Conservation (phyloP, 2,888 invertebrate genomes). For the Ophonus ardosiacus region DNA sequence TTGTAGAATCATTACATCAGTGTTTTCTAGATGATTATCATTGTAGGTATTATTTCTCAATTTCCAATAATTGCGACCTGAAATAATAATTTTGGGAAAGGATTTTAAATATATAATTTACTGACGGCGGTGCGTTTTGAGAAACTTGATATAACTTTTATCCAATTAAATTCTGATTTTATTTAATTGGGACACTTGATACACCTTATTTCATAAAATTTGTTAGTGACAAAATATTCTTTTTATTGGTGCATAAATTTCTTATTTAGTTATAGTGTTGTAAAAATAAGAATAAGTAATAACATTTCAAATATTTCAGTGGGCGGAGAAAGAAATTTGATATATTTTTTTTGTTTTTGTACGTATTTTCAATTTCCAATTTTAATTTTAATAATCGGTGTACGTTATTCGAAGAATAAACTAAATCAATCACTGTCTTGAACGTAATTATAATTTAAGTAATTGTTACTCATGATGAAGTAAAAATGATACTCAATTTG, state of each 20-base stretch:
- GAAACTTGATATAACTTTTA: conserved; percentile 45
- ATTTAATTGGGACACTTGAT: conserved; percentile 49
- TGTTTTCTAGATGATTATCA: neutral
- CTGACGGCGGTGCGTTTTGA: conserved; percentile 17
- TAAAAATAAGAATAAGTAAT: neutral
- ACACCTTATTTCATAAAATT: neutral
- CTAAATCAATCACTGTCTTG: conserved; percentile 11
- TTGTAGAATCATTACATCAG: neutral
- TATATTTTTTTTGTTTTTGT: neutral
- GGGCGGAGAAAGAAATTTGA: neutral
- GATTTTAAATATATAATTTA: conserved; percentile 43
- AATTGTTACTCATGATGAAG: conserved; percentile 5
- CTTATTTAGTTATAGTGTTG: neutral
- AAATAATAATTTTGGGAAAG: conserved; percentile 17
- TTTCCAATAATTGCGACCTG: conserved; percentile 26
- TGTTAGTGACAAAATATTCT: conserved; percentile 7
- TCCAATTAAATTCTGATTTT: conserved; percentile 49
- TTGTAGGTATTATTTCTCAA: conserved; percentile 2
- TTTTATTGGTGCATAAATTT: conserved; percentile 16
- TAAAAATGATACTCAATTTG: conserved; percentile 25
- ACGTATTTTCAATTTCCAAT: no score
- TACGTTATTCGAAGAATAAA: neutral
- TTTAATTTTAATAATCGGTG: no score
- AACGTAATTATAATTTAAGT: neutral
- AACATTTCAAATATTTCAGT: neutral